Percentiles rank a stretch among this genome's conserved stretches.
Conservation (phyloP, 2,113 vertebrate genomes). For the Harpagus bidentatus region DNA sequence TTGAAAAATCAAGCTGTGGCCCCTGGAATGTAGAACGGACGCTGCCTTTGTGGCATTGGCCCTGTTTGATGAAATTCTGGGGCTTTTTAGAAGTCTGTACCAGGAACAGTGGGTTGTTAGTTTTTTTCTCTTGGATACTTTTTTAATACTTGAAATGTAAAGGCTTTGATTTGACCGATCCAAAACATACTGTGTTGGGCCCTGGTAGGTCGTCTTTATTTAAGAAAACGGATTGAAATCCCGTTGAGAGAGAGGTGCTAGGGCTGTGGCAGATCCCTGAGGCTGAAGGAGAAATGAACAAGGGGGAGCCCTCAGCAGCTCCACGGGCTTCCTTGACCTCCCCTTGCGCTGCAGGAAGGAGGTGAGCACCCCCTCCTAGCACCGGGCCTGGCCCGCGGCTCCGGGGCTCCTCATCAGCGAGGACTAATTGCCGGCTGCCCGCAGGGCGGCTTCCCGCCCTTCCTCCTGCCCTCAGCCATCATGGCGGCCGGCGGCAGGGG, state of each 20-base stretch:
- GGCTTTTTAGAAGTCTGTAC: neutral
- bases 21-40: neutral
- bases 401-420: no score
- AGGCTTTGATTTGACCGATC: constrained; percentile 29
- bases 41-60: neutral
- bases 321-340: neutral
- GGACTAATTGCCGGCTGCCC: no score
- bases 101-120: neutral
- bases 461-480: neutral
- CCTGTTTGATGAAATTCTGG: neutral
- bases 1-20: neutral
- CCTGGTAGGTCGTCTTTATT: neutral
- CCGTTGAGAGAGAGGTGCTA: accelerated
- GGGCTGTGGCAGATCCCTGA: no score
- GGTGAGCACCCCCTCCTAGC: no score
- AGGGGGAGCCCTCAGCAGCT: no score
- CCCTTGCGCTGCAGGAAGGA: neutral
- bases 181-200: neutral
- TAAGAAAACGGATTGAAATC: neutral
- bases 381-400: no score
- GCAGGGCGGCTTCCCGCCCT: neutral
- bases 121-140: no score
- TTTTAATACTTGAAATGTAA: neutral
- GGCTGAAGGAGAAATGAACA: neutral
- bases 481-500: neutral